Percentiles rank a stretch among this genome's conserved stretches.
Evolutionary conservation across 2,113 vertebrate genomes (phyloP).

Genomic region (Micromys minutus): DNA sequence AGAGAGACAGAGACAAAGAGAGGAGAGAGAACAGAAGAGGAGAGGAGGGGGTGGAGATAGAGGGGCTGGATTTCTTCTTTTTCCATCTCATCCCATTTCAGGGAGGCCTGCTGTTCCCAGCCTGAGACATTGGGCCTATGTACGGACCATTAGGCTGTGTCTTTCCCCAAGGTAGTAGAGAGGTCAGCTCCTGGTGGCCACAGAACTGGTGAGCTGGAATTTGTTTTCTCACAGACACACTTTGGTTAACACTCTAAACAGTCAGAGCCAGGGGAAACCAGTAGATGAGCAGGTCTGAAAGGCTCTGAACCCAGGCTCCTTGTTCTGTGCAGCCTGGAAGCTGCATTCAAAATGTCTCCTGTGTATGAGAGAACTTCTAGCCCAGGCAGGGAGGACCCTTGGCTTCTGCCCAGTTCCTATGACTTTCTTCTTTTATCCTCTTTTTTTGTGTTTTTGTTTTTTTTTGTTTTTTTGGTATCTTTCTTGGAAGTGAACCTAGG

Average conservation of each 20-base stretch:
- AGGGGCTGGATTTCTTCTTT: neutral
- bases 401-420: too few relatives aligned
- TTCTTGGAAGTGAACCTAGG: too few relatives aligned
- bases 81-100: neutral
- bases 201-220: neutral
- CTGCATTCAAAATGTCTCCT: neutral
- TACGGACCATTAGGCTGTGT: neutral
- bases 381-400: neutral
- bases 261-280: neutral
- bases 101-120: neutral
- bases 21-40: neutral
- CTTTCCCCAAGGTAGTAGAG: neutral
- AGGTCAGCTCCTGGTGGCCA: too few relatives aligned
- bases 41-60: neutral
- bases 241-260: constrained; percentile 47
- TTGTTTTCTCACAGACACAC: constrained; percentile 41
- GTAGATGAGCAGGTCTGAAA: neutral
- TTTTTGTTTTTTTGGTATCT: neutral
- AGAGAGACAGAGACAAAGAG: neutral
- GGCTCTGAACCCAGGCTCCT: neutral
- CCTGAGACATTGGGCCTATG: neutral
- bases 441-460: too few relatives aligned
- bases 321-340: neutral
- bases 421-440: neutral
- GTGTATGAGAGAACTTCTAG: fast-evolving